phyloP scores from a whole-genome alignment of 1,140 invertebrate genomes.

The Wasmannia auropunctata region DNA sequence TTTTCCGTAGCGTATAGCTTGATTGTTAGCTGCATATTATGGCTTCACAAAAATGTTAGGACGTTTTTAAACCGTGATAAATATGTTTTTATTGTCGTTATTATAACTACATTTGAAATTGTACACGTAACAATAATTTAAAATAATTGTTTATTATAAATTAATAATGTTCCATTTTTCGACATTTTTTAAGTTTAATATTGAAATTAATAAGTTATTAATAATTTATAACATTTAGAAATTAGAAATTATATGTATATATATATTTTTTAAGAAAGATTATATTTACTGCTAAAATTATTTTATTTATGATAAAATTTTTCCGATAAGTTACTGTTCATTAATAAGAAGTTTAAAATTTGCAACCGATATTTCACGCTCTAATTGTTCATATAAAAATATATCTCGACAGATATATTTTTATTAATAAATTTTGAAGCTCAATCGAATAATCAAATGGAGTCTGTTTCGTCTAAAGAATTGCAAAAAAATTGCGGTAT shows the following conservation, averaged over 20 bases:
- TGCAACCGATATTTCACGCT: constrained; percentile 28
- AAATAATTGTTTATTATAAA: not conserved
- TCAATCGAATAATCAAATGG: not conserved
- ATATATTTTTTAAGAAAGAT: not conserved
- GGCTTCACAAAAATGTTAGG: not conserved
- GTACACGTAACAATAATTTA: not conserved
- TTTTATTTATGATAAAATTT: not conserved
- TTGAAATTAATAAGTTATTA: not conserved
- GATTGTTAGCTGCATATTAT: not conserved
- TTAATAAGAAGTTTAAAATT: not conserved
- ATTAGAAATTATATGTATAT: not conserved
- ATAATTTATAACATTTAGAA: not conserved
- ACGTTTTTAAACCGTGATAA: not conserved
- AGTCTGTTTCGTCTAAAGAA: not conserved
- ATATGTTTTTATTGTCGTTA: not conserved
- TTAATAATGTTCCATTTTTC: not conserved
- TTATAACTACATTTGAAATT: not conserved
- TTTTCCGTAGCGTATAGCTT: not conserved
- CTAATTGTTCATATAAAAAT: not conserved
- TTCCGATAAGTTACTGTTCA: too few relatives aligned
- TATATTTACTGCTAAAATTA: not conserved
- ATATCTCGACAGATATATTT: not conserved
- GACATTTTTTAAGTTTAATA: not conserved
- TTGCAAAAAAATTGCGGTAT: not conserved
- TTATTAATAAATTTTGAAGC: not conserved